Base-by-base conservation (phyloP, 2,113 vertebrate genomes). In the Lutjanus erythropterus region DNA sequence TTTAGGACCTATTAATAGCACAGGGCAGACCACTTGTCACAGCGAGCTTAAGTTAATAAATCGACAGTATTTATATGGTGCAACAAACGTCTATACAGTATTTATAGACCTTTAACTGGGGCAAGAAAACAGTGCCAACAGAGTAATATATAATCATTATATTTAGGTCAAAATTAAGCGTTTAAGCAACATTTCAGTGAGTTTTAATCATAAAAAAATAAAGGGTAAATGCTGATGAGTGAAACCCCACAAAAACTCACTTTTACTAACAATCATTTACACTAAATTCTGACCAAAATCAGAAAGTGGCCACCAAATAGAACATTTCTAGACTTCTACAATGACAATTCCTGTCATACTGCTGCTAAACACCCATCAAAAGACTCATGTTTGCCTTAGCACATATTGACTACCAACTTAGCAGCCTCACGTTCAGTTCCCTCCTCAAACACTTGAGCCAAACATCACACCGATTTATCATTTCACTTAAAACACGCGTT, bases 1-100 rank as follows among this genome's bases (percentile, higher is more conserved):
- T 69, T 89, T 68, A 85, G 67, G 9, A n/a, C 49, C 83, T 89
- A 89, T 73, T 68, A 35, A 90, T 87, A 91, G 84, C 66, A 64
- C 39, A 35, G 35, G 1, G 62, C 25, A 44, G 41, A 73, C 46
- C 61, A 78, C 81, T 84, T 84, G 81, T 69, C 75, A 77, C 70
- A 55, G 49, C 10, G n/a, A 74, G 46, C 27, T 64, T 8, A 62
- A 49, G 81, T 66, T 21, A 52, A 77, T 71, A 55, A 49, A 75
- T 65, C 18, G 4, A 42, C 35, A 58, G 41, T 39, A 59, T 72
- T 33, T 53, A 27, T 29, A 60, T 33, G 1, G 11, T 21, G 39
- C 7, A 46, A 49, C 23, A 68, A 53, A 53, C 11, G 8, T 8
- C 1, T 21, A 18, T 18, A 35, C 7, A 3, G 6, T 35, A 37